These are phyloP conservation scores for Pteronura brasiliensis DNA, from an alignment of 2,113 vertebrate species.

Conservation along the genomic window DNA sequence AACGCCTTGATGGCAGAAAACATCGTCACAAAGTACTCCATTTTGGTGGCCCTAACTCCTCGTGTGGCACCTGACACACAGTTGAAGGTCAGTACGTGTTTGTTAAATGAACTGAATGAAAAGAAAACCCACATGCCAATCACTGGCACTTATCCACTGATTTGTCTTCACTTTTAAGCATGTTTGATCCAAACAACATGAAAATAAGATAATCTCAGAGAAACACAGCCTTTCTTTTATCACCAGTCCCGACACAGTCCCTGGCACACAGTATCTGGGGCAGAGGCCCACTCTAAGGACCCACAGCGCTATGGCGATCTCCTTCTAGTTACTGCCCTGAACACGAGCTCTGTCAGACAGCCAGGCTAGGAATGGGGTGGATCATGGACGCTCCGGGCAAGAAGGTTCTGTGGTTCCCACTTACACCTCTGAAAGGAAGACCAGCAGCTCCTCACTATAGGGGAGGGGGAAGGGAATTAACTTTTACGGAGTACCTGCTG, in stretches of 20 bases:
- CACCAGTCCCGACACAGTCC: neutral
- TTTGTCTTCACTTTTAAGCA: slow-evolving; percentile 35
- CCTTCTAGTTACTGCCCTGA: neutral
- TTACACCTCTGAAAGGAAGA: neutral
- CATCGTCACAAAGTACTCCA: neutral
- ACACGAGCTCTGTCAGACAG: neutral
- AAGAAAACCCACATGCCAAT: neutral
- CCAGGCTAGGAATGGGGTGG: neutral
- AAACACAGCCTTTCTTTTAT: neutral
- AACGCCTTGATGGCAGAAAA: neutral
- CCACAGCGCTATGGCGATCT: neutral
- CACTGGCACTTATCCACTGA: neutral
- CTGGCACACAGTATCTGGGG: neutral
- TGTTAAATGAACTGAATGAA: slow-evolving; percentile 5
- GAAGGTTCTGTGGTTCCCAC: neutral
- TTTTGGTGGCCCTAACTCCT: neutral
- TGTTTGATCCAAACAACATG: slow-evolving; percentile 31
- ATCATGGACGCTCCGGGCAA: neutral
- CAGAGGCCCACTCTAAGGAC: neutral
- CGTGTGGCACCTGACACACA: neutral
- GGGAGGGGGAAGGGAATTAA: neutral
- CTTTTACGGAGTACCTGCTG: neutral
- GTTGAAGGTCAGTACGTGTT: neutral
- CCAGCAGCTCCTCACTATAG: neutral
- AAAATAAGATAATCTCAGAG: slow-evolving; percentile 23